Evolutionary conservation across 2,797 vertebrate genomes (phyloP).

Genomic region (Dryobates pubescens): DNA sequence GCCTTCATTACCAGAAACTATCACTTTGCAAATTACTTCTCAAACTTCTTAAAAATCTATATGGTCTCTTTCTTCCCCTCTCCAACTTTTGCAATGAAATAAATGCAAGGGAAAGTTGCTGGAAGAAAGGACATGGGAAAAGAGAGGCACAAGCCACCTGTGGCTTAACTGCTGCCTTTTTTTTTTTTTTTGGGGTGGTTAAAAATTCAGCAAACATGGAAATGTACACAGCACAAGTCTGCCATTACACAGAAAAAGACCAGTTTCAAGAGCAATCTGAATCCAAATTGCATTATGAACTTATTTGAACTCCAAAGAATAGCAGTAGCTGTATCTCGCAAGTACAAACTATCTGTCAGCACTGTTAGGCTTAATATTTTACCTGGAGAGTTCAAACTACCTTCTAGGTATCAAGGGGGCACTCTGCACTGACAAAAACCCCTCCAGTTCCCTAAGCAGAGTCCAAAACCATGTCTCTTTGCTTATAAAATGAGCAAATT

Average conservation of each 20-base stretch:
- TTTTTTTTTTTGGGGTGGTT: no score
- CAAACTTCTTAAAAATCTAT: slow-evolving; percentile 9
- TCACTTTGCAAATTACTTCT: slow-evolving; percentile 37
- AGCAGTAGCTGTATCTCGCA: neutral
- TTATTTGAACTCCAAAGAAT: neutral
- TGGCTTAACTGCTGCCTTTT: neutral
- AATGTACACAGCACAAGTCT: neutral
- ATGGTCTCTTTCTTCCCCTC: fast-evolving
- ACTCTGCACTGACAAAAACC: neutral
- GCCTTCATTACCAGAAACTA: slow-evolving; percentile 41
- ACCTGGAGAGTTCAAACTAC: neutral
- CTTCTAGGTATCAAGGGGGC: neutral
- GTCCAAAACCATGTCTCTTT: neutral
- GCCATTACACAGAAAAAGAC: neutral
- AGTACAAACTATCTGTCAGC: neutral
- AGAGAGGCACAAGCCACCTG: neutral
- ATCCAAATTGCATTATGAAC: neutral
- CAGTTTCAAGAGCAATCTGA: neutral
- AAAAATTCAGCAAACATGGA: neutral
- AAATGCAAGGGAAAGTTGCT: neutral
- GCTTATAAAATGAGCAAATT: neutral
- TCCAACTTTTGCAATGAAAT: neutral
- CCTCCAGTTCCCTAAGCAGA: neutral
- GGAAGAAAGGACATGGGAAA: neutral
- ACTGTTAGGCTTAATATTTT: neutral